Percentiles rank a stretch among this genome's conserved stretches.
These are phyloP conservation scores for Delphinus delphis DNA, from an alignment of 2,113 vertebrate species.

Conservation along the genomic window DNA sequence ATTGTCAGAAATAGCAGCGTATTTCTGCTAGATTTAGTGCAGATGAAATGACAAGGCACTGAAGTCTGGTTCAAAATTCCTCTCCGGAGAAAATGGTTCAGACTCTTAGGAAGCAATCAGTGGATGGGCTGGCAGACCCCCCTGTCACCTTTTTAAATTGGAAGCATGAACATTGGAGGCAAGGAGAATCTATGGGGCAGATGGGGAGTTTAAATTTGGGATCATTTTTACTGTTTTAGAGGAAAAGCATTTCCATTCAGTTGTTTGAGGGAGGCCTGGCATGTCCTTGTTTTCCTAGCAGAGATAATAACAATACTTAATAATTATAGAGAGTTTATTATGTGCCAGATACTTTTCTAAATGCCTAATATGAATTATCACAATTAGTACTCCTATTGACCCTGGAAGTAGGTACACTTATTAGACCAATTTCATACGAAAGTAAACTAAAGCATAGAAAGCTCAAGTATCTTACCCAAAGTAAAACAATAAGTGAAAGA, in stretches of 20 bases:
- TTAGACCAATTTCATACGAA: neutral
- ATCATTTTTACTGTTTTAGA: neutral
- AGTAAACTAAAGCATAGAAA: neutral
- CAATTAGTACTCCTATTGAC: neutral
- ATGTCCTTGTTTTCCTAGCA: neutral
- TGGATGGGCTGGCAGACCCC: neutral
- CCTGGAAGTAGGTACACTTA: neutral
- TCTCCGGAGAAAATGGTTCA: neutral
- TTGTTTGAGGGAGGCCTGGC: neutral
- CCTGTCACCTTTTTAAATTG: conserved; percentile 6
- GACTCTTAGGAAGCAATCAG: neutral
- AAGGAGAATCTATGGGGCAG: neutral
- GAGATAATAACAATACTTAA: conserved; percentile 2
- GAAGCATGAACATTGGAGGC: neutral
- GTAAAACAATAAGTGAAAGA: neutral
- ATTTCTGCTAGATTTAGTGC: conserved; percentile 54
- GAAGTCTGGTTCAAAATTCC: neutral
- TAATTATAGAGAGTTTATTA: neutral
- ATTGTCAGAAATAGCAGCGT: conserved; percentile 63
- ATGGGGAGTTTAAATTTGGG: neutral
- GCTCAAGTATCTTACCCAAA: neutral
- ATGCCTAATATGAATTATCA: neutral
- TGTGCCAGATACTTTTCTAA: neutral
- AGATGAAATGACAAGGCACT: conserved; percentile 30
- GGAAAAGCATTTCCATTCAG: neutral